Evolutionary conservation across 2,113 vertebrate species (phyloP).

Genomic region (Vombatus ursinus): DNA sequence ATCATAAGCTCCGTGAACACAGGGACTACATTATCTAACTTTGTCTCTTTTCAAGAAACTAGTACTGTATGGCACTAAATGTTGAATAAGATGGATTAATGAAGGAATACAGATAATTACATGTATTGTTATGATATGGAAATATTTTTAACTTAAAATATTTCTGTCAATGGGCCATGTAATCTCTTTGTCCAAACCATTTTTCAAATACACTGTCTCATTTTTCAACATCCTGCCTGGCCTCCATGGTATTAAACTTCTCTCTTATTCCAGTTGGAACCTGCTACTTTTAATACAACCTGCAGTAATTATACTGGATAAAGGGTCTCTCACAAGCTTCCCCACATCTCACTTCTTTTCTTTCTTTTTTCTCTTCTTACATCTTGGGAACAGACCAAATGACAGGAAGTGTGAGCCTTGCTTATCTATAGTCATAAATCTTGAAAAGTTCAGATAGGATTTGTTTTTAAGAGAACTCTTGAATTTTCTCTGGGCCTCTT

Average conservation of each 20-base stretch:
- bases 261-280: neutral
- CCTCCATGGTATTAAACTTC: neutral
- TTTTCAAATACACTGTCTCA: conserved; percentile 17
- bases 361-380: neutral
- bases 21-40: neutral
- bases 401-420: conserved; percentile 7
- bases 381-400: conserved; percentile 14
- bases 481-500: neutral
- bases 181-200: neutral
- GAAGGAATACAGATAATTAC: neutral
- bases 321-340: neutral
- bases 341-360: neutral
- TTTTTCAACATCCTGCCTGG: neutral
- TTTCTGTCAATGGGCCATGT: neutral
- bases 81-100: neutral
- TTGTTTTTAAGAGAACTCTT: conserved; percentile 17
- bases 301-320: neutral
- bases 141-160: conserved; percentile 21
- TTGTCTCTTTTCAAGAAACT: neutral
- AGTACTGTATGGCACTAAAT: neutral
- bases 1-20: neutral
- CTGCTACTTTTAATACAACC: neutral
- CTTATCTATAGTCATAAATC: conserved; percentile 21
- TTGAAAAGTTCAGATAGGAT: conserved; percentile 18
- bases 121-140: neutral